Evolutionary conservation across 1,140 invertebrate species (phyloP), one percentile per base, ranked within the genome.

Genomic region (Aphaenogaster ashmeadi): DNA sequence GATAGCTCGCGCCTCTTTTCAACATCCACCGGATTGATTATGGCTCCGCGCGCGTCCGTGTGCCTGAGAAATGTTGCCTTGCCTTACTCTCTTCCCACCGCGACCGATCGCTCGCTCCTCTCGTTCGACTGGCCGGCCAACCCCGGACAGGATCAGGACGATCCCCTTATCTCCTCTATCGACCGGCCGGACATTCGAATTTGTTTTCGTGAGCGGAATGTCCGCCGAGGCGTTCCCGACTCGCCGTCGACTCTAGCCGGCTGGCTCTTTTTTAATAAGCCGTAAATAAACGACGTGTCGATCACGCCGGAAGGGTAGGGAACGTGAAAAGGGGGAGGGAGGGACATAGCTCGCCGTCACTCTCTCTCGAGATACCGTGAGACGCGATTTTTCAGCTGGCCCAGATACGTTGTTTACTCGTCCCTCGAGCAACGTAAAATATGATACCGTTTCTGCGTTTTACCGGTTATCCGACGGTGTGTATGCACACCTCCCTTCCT

Each of bases 1-100:
- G 90, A 91, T 91, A 91, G 90, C 89, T 91, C 89, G 90, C 89
- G 90, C 90, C 87, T 91, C 90, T 91, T 91, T 91, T 91, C 90
- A 91, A 91, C 90, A 91, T 91, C 90, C 85, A 86, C 64, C 87
- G 89, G 90, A 91, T 91, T 91, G 90, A 91, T 91, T 91, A 89
- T 91, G 89, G 90, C 75, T 79, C 58, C 66, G 72, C 38, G 66
- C 72, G 85, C 81, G 89, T 77, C 87, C 66, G 77, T 67, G 58
- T 79, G 83, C 56, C 89, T 91, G 90, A 91, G 89, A 91, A 91
- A 91, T 86, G 81, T 87, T 87, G 75, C 72, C 67, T 75, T 41
- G 64, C 62, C 72, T 83, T 54, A 60, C 87, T 80, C 87, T 81
- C 81, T 85, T 69, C 87, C 38, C 62, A 58, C 60, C 85, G 41